Conservation (phyloP, 2,888 invertebrate species). For the Rhagonycha fulva region DNA sequence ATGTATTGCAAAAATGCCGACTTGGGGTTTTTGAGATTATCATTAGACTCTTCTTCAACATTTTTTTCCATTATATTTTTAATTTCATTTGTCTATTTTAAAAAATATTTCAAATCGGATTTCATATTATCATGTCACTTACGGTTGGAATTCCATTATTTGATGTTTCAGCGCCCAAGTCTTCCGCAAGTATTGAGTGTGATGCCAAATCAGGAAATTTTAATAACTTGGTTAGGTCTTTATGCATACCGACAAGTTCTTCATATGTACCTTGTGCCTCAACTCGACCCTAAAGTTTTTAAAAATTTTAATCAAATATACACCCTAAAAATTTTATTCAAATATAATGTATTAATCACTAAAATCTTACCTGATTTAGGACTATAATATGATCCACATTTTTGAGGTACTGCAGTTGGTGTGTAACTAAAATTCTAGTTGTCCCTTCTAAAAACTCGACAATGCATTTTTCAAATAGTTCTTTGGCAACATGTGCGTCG, state of each 20-base stretch:
- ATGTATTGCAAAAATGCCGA: conserved; percentile 28
- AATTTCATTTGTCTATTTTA: too few relatives aligned
- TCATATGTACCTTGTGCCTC: conserved; percentile 64
- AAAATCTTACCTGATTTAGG: conserved; percentile 51
- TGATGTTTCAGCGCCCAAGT: too few relatives aligned
- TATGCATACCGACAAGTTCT: conserved; percentile 61
- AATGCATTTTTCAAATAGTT: conserved; percentile 77
- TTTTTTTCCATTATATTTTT: too few relatives aligned
- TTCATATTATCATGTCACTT: too few relatives aligned
- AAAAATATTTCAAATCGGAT: too few relatives aligned
- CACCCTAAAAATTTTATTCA: too few relatives aligned
- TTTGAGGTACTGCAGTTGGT: conserved; percentile 69
- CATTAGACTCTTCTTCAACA: too few relatives aligned
- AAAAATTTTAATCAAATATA: too few relatives aligned
- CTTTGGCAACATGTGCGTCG: conserved; percentile 76
- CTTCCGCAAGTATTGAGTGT: neutral
- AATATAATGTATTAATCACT: too few relatives aligned
- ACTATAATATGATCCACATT: conserved; percentile 60
- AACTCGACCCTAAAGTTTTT: conserved; percentile 60
- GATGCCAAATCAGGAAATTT: conserved; percentile 36
- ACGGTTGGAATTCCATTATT: too few relatives aligned
- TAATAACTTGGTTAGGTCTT: conserved; percentile 62
- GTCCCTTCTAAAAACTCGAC: conserved; percentile 59
- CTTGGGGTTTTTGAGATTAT: neutral
- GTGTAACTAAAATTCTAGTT: conserved; percentile 71